Conservation (phyloP, 2,797 vertebrate genomes). For the Tinamus major region DNA sequence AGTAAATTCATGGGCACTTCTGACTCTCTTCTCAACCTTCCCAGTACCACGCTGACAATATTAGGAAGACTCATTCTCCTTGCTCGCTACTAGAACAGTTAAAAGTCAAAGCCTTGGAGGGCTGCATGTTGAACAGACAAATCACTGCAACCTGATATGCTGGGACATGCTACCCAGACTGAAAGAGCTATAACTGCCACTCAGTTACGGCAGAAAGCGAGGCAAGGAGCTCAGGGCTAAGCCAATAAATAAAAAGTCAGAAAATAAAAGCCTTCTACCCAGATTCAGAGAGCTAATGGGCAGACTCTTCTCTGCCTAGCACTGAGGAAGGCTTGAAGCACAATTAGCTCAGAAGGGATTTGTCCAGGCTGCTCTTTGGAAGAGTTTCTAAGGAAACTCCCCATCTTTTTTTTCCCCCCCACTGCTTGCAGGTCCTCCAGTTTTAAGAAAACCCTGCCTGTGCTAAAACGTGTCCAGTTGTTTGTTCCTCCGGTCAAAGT, state of each 20-base stretch:
- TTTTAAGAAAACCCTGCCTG: background rate
- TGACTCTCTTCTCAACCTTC: background rate
- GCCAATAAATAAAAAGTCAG: background rate
- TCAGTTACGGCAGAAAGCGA: background rate
- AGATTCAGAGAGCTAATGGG: background rate
- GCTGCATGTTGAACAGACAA: background rate
- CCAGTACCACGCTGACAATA: background rate
- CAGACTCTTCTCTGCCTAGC: background rate
- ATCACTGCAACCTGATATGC: background rate
- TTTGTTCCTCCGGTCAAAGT: slow-evolving; percentile 46
- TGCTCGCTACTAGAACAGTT: background rate
- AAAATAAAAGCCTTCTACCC: background rate
- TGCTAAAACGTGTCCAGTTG: background rate
- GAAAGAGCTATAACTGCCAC: background rate
- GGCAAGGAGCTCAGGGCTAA: background rate
- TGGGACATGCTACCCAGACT: background rate
- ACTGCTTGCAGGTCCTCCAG: background rate
- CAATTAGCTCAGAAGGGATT: background rate
- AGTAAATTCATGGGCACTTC: background rate
- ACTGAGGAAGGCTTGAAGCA: background rate
- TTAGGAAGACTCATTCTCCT: background rate
- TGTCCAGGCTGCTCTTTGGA: background rate
- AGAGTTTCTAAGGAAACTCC: background rate
- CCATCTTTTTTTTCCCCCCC: background rate
- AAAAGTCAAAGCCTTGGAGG: background rate